Evolutionary conservation across 2,113 vertebrate species (phyloP).

Genomic region (Himantopus leucocephalus): DNA sequence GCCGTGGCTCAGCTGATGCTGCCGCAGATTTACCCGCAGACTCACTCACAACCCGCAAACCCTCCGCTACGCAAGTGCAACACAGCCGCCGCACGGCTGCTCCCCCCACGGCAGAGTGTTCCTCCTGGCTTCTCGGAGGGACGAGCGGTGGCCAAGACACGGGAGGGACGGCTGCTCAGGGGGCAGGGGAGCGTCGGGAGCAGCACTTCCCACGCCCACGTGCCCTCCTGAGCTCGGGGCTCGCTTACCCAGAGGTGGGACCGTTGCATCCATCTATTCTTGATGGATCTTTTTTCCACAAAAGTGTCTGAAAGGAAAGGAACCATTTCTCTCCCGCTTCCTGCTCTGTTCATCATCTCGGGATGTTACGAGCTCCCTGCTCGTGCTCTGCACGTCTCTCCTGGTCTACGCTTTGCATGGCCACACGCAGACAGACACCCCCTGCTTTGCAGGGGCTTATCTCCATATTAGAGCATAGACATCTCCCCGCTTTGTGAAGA

Average conservation of each 20-base stretch:
- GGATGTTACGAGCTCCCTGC: not conserved
- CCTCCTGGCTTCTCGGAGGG: no score
- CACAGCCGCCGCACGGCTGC: no score
- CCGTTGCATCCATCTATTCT: not conserved
- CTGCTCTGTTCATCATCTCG: not conserved
- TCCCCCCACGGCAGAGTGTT: no score
- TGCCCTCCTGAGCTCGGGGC: no score
- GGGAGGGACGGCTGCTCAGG: no score
- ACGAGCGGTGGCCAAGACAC: no score
- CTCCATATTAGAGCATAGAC: not conserved
- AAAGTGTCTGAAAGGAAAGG: not conserved
- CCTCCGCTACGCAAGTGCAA: no score
- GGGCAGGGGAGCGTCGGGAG: no score
- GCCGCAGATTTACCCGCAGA: no score
- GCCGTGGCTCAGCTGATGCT: no score
- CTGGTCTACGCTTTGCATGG: not conserved
- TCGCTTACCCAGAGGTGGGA: not conserved
- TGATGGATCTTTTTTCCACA: not conserved
- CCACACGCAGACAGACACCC: not conserved
- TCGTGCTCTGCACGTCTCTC: fast-evolving
- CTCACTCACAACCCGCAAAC: no score
- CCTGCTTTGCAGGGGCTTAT: not conserved
- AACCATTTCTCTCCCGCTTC: not conserved
- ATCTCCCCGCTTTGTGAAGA: not conserved
- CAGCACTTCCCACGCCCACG: no score